These are phyloP conservation scores for Pristionchus mayeri DNA, from an alignment of 2,888 invertebrate genomes.

Conservation along the genomic window DNA sequence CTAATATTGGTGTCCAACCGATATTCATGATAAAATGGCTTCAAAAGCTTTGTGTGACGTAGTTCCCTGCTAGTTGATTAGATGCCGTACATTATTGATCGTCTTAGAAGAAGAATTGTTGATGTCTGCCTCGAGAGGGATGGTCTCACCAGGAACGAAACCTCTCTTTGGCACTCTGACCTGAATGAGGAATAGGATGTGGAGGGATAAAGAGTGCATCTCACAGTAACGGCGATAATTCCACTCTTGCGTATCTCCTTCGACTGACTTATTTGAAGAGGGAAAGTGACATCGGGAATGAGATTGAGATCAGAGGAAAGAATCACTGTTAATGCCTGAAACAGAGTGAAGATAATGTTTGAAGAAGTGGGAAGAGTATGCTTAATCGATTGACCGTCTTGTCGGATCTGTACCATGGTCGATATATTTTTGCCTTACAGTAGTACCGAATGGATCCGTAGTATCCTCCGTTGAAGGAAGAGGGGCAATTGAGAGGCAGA, in stretches of 20 bases:
- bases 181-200: neutral
- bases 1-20: no score
- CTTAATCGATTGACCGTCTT: slow-evolving; percentile 49
- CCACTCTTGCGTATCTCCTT: slow-evolving; percentile 60
- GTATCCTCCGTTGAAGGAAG: slow-evolving; percentile 57
- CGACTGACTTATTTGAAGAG: slow-evolving; percentile 47
- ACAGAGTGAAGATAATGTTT: no score
- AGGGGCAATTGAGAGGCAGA: slow-evolving; percentile 55
- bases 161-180: slow-evolving; percentile 52
- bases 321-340: slow-evolving; percentile 55
- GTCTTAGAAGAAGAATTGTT: slow-evolving; percentile 49
- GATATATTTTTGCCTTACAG: slow-evolving; percentile 62
- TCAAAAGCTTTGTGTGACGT: no score
- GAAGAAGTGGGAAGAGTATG: no score
- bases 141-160: slow-evolving; percentile 58
- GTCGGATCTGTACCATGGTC: slow-evolving; percentile 61
- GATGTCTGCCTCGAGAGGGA: slow-evolving; percentile 55
- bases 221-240: slow-evolving; percentile 51
- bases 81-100: slow-evolving; percentile 41
- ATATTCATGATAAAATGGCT: no score
- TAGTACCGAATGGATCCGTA: slow-evolving; percentile 60
- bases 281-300: slow-evolving; percentile 52
- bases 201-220: neutral
- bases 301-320: slow-evolving; percentile 60
- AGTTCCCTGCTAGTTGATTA: no score